phyloP scores from a whole-genome alignment of 2,797 vertebrate genomes.

The Scolopax bukidnonensis region DNA sequence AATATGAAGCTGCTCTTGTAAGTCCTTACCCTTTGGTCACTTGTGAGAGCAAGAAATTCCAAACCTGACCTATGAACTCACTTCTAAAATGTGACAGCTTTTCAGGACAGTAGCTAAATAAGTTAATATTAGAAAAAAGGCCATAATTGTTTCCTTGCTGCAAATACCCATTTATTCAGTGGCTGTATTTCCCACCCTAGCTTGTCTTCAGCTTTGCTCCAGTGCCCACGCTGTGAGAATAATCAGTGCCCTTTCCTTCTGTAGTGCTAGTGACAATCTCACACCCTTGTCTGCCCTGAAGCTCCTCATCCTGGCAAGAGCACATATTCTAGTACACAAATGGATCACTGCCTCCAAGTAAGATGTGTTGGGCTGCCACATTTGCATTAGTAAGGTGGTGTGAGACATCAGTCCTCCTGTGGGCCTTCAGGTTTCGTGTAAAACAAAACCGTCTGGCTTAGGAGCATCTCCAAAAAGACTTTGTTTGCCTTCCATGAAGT shows the following conservation, averaged over 20 bases:
- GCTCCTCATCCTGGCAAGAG: not conserved
- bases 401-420: not conserved
- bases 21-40: not conserved
- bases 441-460: not conserved
- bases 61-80: not conserved
- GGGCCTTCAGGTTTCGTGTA: not conserved
- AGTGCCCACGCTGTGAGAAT: not conserved
- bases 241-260: not conserved
- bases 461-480: not conserved
- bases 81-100: not conserved
- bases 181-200: not conserved
- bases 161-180: not conserved
- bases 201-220: not conserved
- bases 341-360: too few relatives aligned
- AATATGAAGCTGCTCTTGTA: not conserved
- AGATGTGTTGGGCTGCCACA: not conserved
- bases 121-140: not conserved
- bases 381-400: not conserved
- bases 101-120: not conserved
- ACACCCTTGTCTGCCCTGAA: not conserved
- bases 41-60: not conserved
- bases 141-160: not conserved
- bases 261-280: not conserved
- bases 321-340: not conserved
- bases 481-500: not conserved